Conservation (phyloP, 1,140 invertebrate species). For the Carcinoscorpius rotundicauda region DNA sequence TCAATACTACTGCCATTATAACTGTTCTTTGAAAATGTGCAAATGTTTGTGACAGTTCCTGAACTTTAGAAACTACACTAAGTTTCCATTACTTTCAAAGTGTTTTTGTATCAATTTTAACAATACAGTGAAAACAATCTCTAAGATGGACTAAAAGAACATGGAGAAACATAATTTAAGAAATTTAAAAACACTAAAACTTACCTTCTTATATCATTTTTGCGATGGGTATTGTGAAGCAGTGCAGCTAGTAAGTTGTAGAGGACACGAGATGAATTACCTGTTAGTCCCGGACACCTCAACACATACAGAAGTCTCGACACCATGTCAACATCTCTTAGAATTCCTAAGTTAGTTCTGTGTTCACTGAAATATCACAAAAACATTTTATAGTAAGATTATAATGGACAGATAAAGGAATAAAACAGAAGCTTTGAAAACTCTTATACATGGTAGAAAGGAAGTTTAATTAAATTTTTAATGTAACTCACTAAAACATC, state of each 20-base stretch:
- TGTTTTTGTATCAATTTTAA: constrained; percentile 14
- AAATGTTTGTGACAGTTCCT: no score
- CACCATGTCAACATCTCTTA: constrained; percentile 51
- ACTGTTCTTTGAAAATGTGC: no score
- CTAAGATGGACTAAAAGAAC: constrained; percentile 2
- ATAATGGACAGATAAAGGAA: not conserved
- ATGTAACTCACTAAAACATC: no score
- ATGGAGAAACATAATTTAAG: not conserved
- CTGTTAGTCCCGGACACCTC: constrained; percentile 27
- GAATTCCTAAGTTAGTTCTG: constrained; percentile 64
- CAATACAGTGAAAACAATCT: constrained; percentile 5
- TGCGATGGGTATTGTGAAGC: constrained; percentile 18
- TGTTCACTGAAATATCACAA: constrained; percentile 48
- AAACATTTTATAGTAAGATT: not conserved
- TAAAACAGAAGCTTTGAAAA: constrained; percentile 2
- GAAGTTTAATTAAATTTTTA: no score
- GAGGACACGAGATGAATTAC: constrained; percentile 22
- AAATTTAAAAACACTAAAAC: constrained; percentile 1
- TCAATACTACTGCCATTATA: no score
- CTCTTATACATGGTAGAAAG: not conserved
- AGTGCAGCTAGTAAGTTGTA: constrained; percentile 24
- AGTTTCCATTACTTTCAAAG: constrained; percentile 3
- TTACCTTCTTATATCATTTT: constrained; percentile 19
- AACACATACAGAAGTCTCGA: constrained; percentile 30
- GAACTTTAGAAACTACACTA: no score